These are phyloP conservation scores for Microctonus hyperodae DNA, from an alignment of 2,888 invertebrate species.

Conservation along the genomic window DNA sequence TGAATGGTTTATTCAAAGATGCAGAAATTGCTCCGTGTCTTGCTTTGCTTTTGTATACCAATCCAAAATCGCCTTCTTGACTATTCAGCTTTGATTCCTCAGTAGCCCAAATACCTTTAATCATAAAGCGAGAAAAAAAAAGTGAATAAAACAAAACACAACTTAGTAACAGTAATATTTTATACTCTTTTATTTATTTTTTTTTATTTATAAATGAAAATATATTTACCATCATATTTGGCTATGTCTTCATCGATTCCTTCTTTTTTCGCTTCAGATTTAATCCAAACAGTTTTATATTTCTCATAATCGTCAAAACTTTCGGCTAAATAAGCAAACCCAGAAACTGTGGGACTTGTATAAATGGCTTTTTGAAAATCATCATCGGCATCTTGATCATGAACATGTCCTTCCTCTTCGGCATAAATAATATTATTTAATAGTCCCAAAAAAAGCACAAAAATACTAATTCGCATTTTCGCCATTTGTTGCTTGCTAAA, in stretches of 20 bases:
- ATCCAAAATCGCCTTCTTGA: slow-evolving; percentile 83
- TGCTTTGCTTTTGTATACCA: slow-evolving; percentile 92
- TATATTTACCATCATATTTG: slow-evolving; percentile 84
- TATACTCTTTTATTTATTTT: too few relatives aligned
- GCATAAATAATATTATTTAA: slow-evolving; percentile 33
- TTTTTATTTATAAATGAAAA: neutral
- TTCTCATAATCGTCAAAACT: slow-evolving; percentile 81
- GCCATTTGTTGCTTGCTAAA: slow-evolving; percentile 52
- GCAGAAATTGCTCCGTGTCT: slow-evolving; percentile 95
- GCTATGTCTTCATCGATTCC: slow-evolving; percentile 86
- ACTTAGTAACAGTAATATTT: neutral
- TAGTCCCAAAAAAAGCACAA: slow-evolving; percentile 40
- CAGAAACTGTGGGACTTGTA: slow-evolving; percentile 73
- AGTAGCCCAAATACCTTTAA: slow-evolving; percentile 73
- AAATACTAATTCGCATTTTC: slow-evolving; percentile 41
- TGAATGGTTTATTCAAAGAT: slow-evolving; percentile 78
- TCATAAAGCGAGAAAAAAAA: too few relatives aligned
- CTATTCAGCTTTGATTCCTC: slow-evolving; percentile 80
- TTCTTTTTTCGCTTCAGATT: slow-evolving; percentile 92
- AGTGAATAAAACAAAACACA: slow-evolving; percentile 44
- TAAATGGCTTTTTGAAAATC: slow-evolving; percentile 62
- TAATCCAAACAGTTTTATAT: slow-evolving; percentile 83
- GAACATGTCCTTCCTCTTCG: slow-evolving; percentile 43
- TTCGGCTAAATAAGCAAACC: slow-evolving; percentile 77
- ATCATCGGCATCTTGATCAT: slow-evolving; percentile 40